phyloP scores from a whole-genome alignment of 2,888 invertebrate genomes.

The Agonopterix arenella region DNA sequence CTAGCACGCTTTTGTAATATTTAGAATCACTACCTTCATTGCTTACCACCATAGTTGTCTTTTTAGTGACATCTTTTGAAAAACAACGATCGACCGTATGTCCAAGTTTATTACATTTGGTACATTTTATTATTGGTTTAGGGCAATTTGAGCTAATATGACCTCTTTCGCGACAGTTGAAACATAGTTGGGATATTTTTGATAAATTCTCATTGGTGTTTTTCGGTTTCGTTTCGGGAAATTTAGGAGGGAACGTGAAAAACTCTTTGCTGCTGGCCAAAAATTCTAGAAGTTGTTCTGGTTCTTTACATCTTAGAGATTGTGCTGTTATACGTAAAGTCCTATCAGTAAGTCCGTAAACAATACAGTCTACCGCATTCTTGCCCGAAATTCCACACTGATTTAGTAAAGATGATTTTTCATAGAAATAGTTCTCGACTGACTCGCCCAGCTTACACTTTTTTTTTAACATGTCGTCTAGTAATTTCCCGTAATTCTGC shows the following conservation, averaged over 20 bases:
- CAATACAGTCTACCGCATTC: slow-evolving; percentile 19
- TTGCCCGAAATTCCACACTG: slow-evolving; percentile 13
- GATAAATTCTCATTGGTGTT: neutral
- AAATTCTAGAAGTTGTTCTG: slow-evolving; percentile 13
- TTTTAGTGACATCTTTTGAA: no score
- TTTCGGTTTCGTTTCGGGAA: neutral
- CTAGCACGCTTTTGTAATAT: no score
- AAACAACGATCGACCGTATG: neutral
- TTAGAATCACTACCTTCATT: no score
- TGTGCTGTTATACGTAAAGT: slow-evolving; percentile 13
- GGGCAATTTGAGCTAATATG: slow-evolving; percentile 5
- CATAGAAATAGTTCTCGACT: slow-evolving; percentile 14
- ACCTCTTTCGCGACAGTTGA: slow-evolving; percentile 7
- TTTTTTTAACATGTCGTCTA: slow-evolving; percentile 14
- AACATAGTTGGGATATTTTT: slow-evolving; percentile 2
- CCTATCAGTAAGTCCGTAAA: slow-evolving; percentile 14
- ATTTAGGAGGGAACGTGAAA: neutral
- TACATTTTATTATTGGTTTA: neutral
- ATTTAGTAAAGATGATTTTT: slow-evolving; percentile 11
- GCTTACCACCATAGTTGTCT: no score
- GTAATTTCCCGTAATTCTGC: no score
- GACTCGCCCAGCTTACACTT: slow-evolving; percentile 7
- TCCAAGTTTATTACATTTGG: neutral
- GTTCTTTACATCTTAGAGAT: slow-evolving; percentile 13
- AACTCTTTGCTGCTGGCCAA: slow-evolving; percentile 5